Evolutionary conservation across 2,797 vertebrate species (phyloP), one percentile per base, ranked within the genome.

Genomic region (Mormyrops boulengeri): DNA sequence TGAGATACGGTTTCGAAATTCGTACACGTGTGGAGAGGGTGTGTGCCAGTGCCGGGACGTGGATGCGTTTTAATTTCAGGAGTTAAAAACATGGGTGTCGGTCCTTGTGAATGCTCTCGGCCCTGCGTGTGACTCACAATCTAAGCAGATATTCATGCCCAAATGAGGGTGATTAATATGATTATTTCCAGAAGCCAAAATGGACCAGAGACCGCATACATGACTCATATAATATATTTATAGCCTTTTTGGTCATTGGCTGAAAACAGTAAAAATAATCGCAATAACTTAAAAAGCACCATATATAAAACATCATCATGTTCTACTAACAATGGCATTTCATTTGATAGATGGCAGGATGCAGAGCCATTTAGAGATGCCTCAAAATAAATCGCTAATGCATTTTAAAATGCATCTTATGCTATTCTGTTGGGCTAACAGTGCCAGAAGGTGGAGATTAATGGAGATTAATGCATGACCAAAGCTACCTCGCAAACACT

Each of bases 1-100:
- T 44, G n/a, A 85, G 89, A 90, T 73, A 88, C n/a, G 34, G 53
- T 34, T 88, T 82, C 57, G n/a, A 2, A 30, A 82, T 89, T 60
- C 52, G 86, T 41, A n/a, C 34, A 34, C 57, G 26, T 60, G 38
- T 57, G 86, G 53, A 44, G 73, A 38, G 41, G 73, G 38, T 9
- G 19, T n/a, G 73, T 8, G 73, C 1, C 6, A 17, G 2, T 4
- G 30, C 50, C 0, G 2, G 22, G 22, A 3, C 52, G 2, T n/a
- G 11, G 52, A 34, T n/a, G 4, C 14, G 41, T 41, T 53, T 87
- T 38, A 22, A 30, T 57, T 87, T 87, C 14, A 17, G 52, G 14
- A 30, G 22, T 30, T 85, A 22, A 49, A 44, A 84, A 85, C 47
- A 85, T 22, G 47, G 73, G 73, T 8, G 82, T 30, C 3, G 1